Conservation (phyloP, 2,888 invertebrate species). For the Calameuta idolon region DNA sequence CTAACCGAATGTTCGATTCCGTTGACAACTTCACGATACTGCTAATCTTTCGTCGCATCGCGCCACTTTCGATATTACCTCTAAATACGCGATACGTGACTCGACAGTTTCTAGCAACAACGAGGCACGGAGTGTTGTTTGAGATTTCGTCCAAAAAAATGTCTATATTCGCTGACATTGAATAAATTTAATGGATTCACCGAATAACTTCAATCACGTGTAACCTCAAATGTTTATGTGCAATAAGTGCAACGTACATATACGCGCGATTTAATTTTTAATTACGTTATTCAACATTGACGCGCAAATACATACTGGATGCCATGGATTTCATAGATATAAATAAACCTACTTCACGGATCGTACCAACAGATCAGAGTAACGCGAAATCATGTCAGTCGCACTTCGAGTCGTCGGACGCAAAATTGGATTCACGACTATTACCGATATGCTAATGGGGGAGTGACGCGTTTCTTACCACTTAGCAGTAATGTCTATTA, state of each 20-base stretch:
- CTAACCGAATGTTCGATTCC: neutral
- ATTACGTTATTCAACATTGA: neutral
- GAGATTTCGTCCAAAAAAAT: neutral
- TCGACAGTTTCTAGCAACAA: neutral
- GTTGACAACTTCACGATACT: neutral
- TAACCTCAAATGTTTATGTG: neutral
- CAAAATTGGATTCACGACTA: neutral
- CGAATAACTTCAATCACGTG: neutral
- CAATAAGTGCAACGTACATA: neutral
- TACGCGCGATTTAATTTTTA: neutral
- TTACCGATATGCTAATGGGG: conserved; percentile 16
- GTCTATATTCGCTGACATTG: neutral
- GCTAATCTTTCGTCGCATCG: neutral
- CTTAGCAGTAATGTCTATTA: conserved; percentile 18
- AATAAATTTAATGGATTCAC: neutral
- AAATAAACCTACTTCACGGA: neutral
- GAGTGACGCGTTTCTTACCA: conserved; percentile 18
- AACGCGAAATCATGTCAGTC: neutral
- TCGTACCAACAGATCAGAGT: neutral
- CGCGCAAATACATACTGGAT: neutral
- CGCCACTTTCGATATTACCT: neutral
- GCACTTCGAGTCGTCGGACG: neutral
- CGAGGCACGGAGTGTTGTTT: neutral
- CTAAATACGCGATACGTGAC: neutral
- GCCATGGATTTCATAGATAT: neutral